Evolutionary conservation across 2,888 invertebrate genomes (phyloP).

Genomic region (Alviniconcha strummeri): DNA sequence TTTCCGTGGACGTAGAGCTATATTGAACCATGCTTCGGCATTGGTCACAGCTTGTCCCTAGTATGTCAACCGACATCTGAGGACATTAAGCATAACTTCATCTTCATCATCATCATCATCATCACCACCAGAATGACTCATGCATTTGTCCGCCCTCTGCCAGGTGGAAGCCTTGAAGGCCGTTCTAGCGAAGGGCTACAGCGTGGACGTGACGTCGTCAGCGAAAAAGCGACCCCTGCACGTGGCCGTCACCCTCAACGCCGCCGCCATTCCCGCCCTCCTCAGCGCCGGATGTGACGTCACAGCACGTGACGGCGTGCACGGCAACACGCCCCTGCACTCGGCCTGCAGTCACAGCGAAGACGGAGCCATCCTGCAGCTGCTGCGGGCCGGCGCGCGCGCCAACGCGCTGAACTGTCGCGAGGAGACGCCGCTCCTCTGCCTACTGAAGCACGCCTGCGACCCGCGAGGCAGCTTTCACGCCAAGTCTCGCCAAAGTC

Average conservation of each 20-base stretch:
- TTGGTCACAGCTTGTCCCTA: no score
- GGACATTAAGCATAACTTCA: not conserved
- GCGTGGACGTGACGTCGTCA: slow-evolving; percentile 33
- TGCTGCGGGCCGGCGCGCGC: slow-evolving; percentile 50
- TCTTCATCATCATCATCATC: no score
- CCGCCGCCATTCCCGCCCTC: slow-evolving; percentile 44
- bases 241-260: slow-evolving; percentile 45
- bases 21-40: no score
- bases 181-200: slow-evolving; percentile 18
- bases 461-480: slow-evolving; percentile 47
- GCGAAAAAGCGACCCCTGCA: slow-evolving; percentile 51
- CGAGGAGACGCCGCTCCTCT: slow-evolving; percentile 52
- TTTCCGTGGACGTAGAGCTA: no score
- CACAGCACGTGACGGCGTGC: slow-evolving; percentile 47
- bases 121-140: no score
- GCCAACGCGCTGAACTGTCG: slow-evolving; percentile 49
- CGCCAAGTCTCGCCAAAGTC: slow-evolving; percentile 45
- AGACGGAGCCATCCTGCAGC: slow-evolving; percentile 41
- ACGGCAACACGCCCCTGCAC: slow-evolving; percentile 55
- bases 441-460: slow-evolving; percentile 47
- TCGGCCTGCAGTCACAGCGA: slow-evolving; percentile 49
- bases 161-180: slow-evolving; percentile 9
- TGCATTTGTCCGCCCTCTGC: not conserved
- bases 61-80: not conserved
- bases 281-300: slow-evolving; percentile 52